Percentiles rank a stretch among this genome's conserved stretches.
Conservation (phyloP, 2,113 vertebrate genomes). For the Nestor notabilis region DNA sequence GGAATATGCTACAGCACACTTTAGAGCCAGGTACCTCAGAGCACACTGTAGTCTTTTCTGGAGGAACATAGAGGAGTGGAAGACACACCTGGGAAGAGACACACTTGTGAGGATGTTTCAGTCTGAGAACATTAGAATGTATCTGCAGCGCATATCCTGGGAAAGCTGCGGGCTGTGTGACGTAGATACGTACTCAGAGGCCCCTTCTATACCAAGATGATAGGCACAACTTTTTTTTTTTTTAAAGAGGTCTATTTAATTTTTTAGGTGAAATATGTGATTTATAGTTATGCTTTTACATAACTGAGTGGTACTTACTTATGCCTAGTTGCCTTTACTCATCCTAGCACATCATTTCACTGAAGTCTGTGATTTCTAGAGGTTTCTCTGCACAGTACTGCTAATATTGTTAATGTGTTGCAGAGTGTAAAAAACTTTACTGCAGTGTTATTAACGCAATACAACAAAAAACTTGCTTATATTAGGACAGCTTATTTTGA, state of each 20-base stretch:
- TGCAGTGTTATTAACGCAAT: neutral
- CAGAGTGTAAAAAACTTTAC: rapidly evolving
- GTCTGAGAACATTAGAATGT: neutral
- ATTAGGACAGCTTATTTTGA: neutral
- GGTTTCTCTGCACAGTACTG: neutral
- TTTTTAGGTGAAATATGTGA: neutral
- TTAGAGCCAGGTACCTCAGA: neutral
- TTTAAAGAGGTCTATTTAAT: neutral
- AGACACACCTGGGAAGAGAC: neutral
- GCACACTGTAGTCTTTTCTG: neutral
- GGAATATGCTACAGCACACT: neutral
- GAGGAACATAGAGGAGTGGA: neutral
- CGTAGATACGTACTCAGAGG: neutral
- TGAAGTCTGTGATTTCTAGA: neutral
- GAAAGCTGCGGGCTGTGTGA: rapidly evolving
- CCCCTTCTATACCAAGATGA: neutral
- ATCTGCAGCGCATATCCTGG: neutral
- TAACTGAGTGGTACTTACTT: neutral
- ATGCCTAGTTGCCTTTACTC: neutral
- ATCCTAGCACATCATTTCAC: neutral
- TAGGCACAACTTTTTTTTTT: neutral
- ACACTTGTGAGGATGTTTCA: neutral
- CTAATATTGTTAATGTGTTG: neutral
- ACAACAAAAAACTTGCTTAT: neutral
- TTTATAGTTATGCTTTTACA: neutral